A percentile compares a stretch with the other conserved stretches of the same genome.
These are phyloP conservation scores for Aphidoletes aphidimyza DNA, from an alignment of 2,888 invertebrate genomes.

Conservation along the genomic window DNA sequence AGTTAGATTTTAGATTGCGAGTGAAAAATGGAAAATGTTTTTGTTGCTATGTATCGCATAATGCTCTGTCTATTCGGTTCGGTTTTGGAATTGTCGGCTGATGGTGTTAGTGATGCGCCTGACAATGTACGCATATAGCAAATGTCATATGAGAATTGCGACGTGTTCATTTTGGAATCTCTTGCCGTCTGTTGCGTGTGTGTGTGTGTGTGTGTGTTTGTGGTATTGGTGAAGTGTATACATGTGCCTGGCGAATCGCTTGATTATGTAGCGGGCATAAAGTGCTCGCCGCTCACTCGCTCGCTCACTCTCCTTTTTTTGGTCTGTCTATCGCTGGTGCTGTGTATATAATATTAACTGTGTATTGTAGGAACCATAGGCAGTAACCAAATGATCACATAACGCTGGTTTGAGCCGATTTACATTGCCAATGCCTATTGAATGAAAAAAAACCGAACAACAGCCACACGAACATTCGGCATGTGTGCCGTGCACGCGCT, in stretches of 20 bases:
- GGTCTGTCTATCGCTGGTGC: too few species aligned
- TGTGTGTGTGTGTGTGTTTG: not conserved
- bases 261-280: constrained; percentile 31
- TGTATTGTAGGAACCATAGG: not conserved
- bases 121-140: constrained; percentile 7
- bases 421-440: not conserved
- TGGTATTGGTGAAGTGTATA: constrained; percentile 17
- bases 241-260: not conserved
- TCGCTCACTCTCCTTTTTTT: not conserved
- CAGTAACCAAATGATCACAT: constrained; percentile 24
- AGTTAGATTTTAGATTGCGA: not conserved
- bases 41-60: constrained; percentile 3
- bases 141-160: constrained; percentile 40
- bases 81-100: not conserved
- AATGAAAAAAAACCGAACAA: not conserved
- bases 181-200: not conserved
- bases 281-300: not conserved
- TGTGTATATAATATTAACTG: too few species aligned
- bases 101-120: constrained; percentile 28
- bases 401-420: constrained; percentile 14
- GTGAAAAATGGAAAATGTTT: constrained; percentile 30
- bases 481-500: not conserved
- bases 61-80: too few species aligned
- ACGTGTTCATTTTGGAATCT: not conserved
- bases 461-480: not conserved